These are phyloP conservation scores for Pyrocephalus nanus DNA, from an alignment of 2,797 vertebrate species.

Conservation along the genomic window DNA sequence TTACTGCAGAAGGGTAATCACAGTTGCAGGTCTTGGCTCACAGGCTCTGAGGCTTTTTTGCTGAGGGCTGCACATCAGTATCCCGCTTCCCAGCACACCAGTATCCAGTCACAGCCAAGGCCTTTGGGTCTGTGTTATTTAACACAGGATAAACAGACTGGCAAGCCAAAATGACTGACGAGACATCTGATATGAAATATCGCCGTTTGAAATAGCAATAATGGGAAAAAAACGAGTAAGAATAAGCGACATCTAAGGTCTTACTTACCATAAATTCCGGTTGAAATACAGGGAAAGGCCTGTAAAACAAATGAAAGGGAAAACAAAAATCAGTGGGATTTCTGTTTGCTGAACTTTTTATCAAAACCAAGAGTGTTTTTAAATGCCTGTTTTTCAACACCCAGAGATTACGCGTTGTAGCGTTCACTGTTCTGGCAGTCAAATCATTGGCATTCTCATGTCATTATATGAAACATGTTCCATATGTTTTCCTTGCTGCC, in stretches of 20 bases:
- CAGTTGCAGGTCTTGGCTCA: neutral
- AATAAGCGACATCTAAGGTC: neutral
- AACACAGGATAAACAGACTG: neutral
- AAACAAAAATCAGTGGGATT: slow-evolving; percentile 65
- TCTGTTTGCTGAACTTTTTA: slow-evolving; percentile 3
- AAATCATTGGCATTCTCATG: neutral
- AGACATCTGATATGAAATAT: neutral
- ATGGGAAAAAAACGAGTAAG: neutral
- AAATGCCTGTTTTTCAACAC: neutral
- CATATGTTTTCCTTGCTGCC: neutral
- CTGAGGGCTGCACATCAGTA: neutral
- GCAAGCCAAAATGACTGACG: neutral
- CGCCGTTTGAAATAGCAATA: neutral
- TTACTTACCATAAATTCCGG: slow-evolving; percentile 97
- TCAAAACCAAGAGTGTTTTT: slow-evolving; percentile 2
- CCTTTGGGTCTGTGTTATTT: neutral
- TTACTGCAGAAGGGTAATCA: neutral
- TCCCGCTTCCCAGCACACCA: neutral
- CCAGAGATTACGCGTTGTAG: neutral
- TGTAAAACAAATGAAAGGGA: slow-evolving; percentile 74
- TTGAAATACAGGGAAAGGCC: slow-evolving; percentile 99
- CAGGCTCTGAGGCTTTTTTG: neutral
- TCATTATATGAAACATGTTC: neutral
- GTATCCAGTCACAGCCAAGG: neutral
- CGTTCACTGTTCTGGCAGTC: neutral